These are phyloP conservation scores for Proales similis DNA, from an alignment of 1,140 invertebrate genomes.

Conservation along the genomic window DNA sequence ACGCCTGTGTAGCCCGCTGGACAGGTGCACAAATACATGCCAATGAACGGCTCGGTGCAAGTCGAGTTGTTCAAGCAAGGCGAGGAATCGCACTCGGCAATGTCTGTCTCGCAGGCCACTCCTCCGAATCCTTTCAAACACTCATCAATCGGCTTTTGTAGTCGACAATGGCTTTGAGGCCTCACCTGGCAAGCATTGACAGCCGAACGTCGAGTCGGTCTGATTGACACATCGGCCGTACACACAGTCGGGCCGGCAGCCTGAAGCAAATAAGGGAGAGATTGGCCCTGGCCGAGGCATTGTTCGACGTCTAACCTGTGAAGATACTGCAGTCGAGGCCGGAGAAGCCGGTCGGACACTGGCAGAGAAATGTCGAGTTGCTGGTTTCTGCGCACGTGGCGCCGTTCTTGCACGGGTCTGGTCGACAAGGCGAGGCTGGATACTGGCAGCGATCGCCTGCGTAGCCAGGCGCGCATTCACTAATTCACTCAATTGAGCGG, in stretches of 20 bases:
- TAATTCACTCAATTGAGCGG: background rate
- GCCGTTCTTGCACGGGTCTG: slow-evolving; percentile 20
- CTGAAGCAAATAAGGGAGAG: background rate
- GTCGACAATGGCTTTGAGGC: no score
- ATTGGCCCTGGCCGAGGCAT: background rate
- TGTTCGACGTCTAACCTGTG: background rate
- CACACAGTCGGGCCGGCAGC: slow-evolving; percentile 13
- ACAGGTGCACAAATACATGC: slow-evolving; percentile 45
- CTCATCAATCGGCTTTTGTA: no score
- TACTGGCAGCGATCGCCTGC: slow-evolving; percentile 18
- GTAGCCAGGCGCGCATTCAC: slow-evolving; percentile 23
- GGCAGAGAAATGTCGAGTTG: slow-evolving; percentile 8
- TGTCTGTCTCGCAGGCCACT: background rate
- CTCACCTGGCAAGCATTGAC: slow-evolving; percentile 14
- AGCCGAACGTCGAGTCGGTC: background rate
- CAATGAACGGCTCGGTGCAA: slow-evolving; percentile 55
- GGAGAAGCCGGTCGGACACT: slow-evolving; percentile 11
- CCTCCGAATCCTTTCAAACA: slow-evolving; percentile 11
- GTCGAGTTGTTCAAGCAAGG: slow-evolving; percentile 85
- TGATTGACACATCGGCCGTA: slow-evolving; percentile 15
- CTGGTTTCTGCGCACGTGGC: slow-evolving; percentile 5
- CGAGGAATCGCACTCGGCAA: slow-evolving; percentile 16
- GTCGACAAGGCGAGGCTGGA: background rate
- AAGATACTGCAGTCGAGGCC: slow-evolving; percentile 8
- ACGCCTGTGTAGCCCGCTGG: slow-evolving; percentile 40